Base-by-base conservation (phyloP, 2,113 vertebrate species). In the Solea senegalensis region DNA sequence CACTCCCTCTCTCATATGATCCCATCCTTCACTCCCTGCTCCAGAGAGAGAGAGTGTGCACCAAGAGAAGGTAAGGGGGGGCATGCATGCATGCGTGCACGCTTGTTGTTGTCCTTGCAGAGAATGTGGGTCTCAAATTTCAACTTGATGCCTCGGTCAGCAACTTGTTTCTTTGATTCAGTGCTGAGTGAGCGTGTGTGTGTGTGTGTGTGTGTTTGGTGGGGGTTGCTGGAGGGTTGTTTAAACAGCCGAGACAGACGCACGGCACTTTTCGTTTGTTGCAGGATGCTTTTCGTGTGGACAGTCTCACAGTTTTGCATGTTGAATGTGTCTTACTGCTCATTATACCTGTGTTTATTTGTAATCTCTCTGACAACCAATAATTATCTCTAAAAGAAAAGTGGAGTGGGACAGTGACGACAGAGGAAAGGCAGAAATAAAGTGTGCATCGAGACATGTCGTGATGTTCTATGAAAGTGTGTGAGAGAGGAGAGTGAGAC, bases 1-100 rank as follows among this genome's bases (percentile, higher is more conserved):
- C 70, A 13, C 86, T 85, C 74, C 70, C 78, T 86, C 87, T 77
- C 85, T 88, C 86, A 86, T 86, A 84, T 90, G 83, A 90, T 92
- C 85, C 85, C 81, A 83, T 88, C 87, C 81, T 78, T 89, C 81
- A 79, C 80, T 91, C 81, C 78, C 81, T 66, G 78, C 73, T 54
- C 68, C 78, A 74, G 75, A 86, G 85, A 85, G 78, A 76, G 76
- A 85, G 75, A 88, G 76, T 62, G 70, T 81, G 76, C 72, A 62
- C 80, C 65, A 58, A 82, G 65, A 82, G 74, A 80, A 87, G 90
- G 90, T 91, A 89, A 90, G 88, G 65, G 52, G 64, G 21, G 87
- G 80, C 78, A 73, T 75, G 80, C 78, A 74, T 79, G 78, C 71
- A 72, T 80, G 72, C 76, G 70, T 78, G 77, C 65, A 72, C 76